A percentile compares a stretch with the other conserved stretches of the same genome.
Evolutionary conservation across 2,888 invertebrate species (phyloP).

Genomic region (Archaeoteleia sp.): DNA sequence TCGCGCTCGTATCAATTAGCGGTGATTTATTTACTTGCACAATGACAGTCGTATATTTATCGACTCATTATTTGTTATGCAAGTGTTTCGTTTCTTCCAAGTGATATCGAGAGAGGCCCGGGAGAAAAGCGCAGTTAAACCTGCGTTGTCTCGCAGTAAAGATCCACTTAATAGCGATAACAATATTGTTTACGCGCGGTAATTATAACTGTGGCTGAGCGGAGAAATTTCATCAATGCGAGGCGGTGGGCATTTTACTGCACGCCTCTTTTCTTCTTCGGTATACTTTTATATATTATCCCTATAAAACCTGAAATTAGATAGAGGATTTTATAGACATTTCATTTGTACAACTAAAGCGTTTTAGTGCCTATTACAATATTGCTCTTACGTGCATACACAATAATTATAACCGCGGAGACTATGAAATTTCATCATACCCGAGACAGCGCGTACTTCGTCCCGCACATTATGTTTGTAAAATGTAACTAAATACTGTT

Average conservation of each 20-base stretch:
- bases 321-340: constrained; percentile 38
- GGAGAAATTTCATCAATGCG: constrained; percentile 28
- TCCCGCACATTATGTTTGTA: constrained; percentile 14
- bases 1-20: too few species aligned
- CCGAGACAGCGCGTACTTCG: constrained; percentile 13
- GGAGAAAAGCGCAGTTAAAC: constrained; percentile 8
- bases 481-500: constrained; percentile 1
- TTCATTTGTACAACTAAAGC: constrained; percentile 18
- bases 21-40: too few species aligned
- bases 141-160: constrained; percentile 15
- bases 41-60: too few species aligned
- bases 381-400: background rate
- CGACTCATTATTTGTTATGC: constrained; percentile 1
- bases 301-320: constrained; percentile 29
- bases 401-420: constrained; percentile 4
- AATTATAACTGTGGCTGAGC: constrained; percentile 25
- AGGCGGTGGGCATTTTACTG: constrained; percentile 13
- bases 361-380: constrained; percentile 25
- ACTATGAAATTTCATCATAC: constrained; percentile 10
- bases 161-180: constrained; percentile 27
- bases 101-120: background rate
- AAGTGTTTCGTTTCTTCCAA: too few species aligned
- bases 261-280: constrained; percentile 1
- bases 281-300: constrained; percentile 18
- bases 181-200: constrained; percentile 27